A percentile compares a stretch with the other conserved stretches of the same genome.
Conservation (phyloP, 2,797 vertebrate species). For the Microchirus variegatus region DNA sequence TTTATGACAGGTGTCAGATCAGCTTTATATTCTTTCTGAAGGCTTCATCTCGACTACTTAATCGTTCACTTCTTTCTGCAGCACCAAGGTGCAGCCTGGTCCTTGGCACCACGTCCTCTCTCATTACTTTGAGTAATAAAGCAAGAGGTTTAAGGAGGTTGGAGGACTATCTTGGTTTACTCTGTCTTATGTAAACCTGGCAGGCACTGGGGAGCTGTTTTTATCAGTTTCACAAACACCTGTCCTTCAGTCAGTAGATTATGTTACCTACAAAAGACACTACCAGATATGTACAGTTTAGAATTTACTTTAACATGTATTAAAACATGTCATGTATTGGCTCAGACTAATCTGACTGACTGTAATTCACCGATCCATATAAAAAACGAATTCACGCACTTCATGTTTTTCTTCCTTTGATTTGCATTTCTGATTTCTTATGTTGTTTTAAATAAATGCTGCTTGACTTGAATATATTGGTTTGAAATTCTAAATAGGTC, state of each 20-base stretch:
- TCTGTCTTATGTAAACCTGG: slow-evolving; percentile 36
- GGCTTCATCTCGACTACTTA: slow-evolving; percentile 70
- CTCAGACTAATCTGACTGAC: too few relatives aligned
- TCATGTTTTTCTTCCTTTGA: too few relatives aligned
- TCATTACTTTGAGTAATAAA: slow-evolving; percentile 72
- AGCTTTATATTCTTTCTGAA: slow-evolving; percentile 66
- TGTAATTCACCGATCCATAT: too few relatives aligned
- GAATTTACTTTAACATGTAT: too few relatives aligned
- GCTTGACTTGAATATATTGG: too few relatives aligned
- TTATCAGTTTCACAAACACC: slow-evolving; percentile 28
- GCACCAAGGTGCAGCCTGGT: slow-evolving; percentile 45
- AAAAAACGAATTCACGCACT: too few relatives aligned
- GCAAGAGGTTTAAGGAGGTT: slow-evolving; percentile 32
- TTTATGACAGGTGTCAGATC: slow-evolving; percentile 79
- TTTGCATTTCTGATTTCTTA: too few relatives aligned
- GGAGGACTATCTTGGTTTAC: slow-evolving; percentile 34
- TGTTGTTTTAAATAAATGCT: too few relatives aligned
- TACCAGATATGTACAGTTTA: background rate
- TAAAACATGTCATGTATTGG: too few relatives aligned
- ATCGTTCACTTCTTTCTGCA: slow-evolving; percentile 59
- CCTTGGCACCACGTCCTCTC: slow-evolving; percentile 52
- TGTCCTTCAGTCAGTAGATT: background rate
- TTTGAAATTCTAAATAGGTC: too few relatives aligned
- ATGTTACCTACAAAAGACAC: background rate
- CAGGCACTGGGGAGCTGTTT: slow-evolving; percentile 14